Evolutionary conservation across 2,113 vertebrate species (phyloP), one percentile per base, ranked within the genome.

Genomic region (Chaetura pelagica): DNA sequence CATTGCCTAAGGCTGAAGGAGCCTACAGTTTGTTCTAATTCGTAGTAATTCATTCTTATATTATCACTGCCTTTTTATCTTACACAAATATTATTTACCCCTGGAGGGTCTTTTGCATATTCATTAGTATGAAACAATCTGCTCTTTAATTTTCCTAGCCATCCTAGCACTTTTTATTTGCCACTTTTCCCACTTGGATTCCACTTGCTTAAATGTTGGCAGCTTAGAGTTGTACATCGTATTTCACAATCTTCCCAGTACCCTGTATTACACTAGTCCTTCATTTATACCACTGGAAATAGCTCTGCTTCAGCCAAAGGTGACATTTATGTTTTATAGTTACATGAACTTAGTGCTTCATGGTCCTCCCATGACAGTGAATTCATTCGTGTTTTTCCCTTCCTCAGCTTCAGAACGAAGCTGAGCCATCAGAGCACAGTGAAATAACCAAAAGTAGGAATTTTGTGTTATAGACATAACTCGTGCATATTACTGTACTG

Each of bases 401-500:
- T 80, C 30, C 62, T 59, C 42, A 68, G 52, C 66, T 80, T 89
- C 34, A 40, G 64, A n/a, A 51, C 6, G 44, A 87, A 62, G 35
- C 23, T n/a, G 76, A 86, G 46, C 15, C 6, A 30, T 57, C 38
- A 20, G 34, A 89, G 21, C 10, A 3, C 3, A 4, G 11, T 1
- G 2, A 67, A 75, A 67, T 66, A 71, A 66, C 29, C 54, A 17
- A 30, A 74, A 62, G 32, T 4, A 54, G 54, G 34, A 61, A 42
- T 59, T 46, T 2, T n/a, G 48, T 79, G 27, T 58, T 49, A 15
- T 0, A 62, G 67, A 63, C 68, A 12, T 29, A 67, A 35, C 8
- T 58, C 49, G 18, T 77, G 11, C 15, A 0, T 35, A 0, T 32
- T 48, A 10, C 21, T 35, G 7, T 35, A 9, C 2, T 0, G 15